phyloP scores from a whole-genome alignment of 2,797 vertebrate genomes.

The Austrolebias charrua region DNA sequence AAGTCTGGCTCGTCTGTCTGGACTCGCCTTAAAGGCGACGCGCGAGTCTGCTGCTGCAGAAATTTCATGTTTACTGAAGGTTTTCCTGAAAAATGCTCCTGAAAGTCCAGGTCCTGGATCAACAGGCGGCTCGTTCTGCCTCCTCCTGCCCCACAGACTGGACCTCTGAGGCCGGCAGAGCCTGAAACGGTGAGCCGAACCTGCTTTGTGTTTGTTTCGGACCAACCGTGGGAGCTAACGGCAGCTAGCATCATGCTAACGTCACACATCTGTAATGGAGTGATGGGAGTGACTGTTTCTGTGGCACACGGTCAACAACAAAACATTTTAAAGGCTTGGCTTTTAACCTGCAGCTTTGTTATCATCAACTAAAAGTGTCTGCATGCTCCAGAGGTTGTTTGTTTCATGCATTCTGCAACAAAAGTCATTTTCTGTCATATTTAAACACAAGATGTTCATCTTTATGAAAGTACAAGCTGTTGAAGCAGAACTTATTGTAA shows the following conservation, averaged over 20 bases:
- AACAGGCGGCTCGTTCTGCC: conserved; percentile 28
- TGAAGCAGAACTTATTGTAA: too few relatives aligned
- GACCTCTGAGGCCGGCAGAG: conserved; percentile 18
- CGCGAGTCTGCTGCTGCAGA: conserved; percentile 55
- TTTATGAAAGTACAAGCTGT: background rate
- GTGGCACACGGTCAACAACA: background rate
- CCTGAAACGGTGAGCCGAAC: conserved; percentile 52
- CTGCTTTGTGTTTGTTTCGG: background rate
- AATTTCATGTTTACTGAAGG: conserved; percentile 20
- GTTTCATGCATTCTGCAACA: background rate
- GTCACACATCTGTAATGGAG: conserved; percentile 47
- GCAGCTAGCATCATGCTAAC: conserved; percentile 62
- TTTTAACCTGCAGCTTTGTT: background rate
- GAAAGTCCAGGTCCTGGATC: conserved; percentile 30
- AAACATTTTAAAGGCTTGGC: accelerated
- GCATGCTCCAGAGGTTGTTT: conserved; percentile 31
- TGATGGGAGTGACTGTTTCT: conserved; percentile 7
- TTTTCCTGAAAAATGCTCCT: conserved; percentile 38
- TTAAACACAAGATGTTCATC: conserved; percentile 8
- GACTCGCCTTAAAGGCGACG: conserved; percentile 73
- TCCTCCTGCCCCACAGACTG: conserved; percentile 8
- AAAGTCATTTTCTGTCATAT: background rate
- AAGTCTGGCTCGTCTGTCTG: conserved; percentile 76
- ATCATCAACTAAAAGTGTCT: background rate
- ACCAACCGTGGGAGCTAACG: conserved; percentile 29